A percentile compares a stretch with the other conserved stretches of the same genome.
These are phyloP conservation scores for Chrysochloris asiatica DNA, from an alignment of 2,113 vertebrate species.

Conservation along the genomic window DNA sequence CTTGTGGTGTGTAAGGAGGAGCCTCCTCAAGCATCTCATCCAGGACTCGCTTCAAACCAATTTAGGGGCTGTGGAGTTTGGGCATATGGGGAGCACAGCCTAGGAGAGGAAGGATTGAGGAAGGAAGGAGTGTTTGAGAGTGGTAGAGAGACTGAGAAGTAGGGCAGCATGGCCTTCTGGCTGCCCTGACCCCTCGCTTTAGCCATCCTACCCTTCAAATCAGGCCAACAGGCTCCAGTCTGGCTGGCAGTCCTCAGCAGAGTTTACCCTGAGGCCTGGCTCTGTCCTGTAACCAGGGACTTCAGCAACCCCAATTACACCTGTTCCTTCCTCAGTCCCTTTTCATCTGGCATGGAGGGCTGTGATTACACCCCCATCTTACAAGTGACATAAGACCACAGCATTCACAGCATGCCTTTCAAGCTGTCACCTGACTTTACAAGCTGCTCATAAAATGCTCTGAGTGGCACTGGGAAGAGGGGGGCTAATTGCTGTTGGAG, in stretches of 20 bases:
- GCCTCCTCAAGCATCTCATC: not conserved
- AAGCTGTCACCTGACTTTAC: not conserved
- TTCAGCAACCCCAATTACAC: not conserved
- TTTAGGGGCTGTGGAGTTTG: too few species aligned
- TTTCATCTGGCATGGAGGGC: not conserved
- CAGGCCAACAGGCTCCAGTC: not conserved
- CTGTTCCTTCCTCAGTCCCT: not conserved
- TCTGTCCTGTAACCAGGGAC: not conserved
- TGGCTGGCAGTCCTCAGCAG: not conserved
- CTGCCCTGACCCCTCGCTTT: not conserved
- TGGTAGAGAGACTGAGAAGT: not conserved
- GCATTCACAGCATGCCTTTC: not conserved
- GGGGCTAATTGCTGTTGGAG: not conserved
- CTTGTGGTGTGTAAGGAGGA: not conserved
- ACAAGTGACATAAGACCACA: not conserved
- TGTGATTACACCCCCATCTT: not conserved
- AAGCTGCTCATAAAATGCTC: not conserved
- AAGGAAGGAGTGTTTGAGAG: not conserved
- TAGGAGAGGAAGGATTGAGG: fast-evolving
- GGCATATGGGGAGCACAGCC: not conserved
- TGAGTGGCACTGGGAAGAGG: not conserved
- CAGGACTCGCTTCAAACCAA: not conserved
- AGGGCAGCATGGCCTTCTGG: not conserved
- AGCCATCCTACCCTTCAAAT: not conserved
- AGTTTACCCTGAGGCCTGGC: not conserved